phyloP scores from a whole-genome alignment of 2,888 invertebrate genomes.

The Sinelater perroti region DNA sequence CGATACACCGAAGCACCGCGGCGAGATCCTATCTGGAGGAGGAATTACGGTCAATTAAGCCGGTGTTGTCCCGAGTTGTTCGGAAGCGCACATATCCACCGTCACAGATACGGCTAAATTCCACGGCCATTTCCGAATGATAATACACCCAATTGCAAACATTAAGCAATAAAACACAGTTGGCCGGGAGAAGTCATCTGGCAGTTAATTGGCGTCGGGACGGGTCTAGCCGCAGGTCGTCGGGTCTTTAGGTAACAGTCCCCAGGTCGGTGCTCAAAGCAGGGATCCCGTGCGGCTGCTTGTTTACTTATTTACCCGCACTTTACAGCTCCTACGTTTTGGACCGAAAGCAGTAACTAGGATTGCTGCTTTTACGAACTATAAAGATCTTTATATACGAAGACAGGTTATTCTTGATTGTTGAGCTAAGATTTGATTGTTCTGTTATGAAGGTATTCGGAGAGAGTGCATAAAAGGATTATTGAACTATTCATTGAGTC shows the following conservation, averaged over 20 bases:
- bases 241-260: conserved; percentile 42
- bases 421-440: no score
- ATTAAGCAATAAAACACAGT: conserved; percentile 29
- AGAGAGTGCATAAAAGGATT: no score
- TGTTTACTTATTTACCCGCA: conserved; percentile 41
- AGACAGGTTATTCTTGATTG: conserved; percentile 18
- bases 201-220: conserved; percentile 36
- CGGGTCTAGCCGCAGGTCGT: conserved; percentile 34
- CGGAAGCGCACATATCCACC: background rate
- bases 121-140: conserved; percentile 14
- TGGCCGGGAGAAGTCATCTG: conserved; percentile 26
- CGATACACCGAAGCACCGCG: background rate
- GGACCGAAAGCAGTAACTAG: conserved; percentile 26
- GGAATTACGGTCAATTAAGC: no score
- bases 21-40: no score
- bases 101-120: background rate
- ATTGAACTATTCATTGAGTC: no score
- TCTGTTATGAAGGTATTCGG: no score
- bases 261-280: conserved; percentile 41
- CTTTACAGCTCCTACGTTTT: conserved; percentile 38
- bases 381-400: conserved; percentile 26
- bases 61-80: no score
- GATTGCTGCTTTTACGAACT: conserved; percentile 30
- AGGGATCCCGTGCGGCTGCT: conserved; percentile 39
- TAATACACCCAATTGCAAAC: conserved; percentile 17